Percentiles rank a stretch among this genome's conserved stretches.
phyloP scores from a whole-genome alignment of 2,797 vertebrate species.

The Paratrypauchen microcephalus region DNA sequence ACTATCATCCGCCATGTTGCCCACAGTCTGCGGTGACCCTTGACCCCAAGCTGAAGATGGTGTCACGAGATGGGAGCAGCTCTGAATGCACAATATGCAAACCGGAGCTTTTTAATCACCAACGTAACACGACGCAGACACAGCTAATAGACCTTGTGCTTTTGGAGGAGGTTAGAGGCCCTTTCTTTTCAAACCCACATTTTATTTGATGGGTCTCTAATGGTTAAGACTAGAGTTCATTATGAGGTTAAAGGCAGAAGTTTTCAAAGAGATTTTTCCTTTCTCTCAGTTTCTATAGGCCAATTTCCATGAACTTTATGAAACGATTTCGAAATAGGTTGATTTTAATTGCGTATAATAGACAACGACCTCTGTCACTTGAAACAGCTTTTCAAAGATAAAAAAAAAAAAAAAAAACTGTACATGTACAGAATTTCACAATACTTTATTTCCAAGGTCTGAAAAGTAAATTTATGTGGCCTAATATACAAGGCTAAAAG shows the following conservation, averaged over 20 bases:
- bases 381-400: not conserved
- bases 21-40: slow-evolving; percentile 45
- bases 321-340: not conserved
- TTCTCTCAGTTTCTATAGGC: not conserved
- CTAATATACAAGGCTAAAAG: not conserved
- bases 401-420: not conserved
- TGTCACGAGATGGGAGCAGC: slow-evolving; percentile 33
- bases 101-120: slow-evolving; percentile 31
- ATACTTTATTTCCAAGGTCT: not conserved
- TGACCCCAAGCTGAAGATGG: slow-evolving; percentile 42
- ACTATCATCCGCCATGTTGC: not conserved
- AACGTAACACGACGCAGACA: slow-evolving; percentile 31
- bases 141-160: slow-evolving; percentile 29
- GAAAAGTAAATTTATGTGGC: not conserved
- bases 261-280: slow-evolving; percentile 8
- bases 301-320: not conserved
- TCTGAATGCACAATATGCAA: slow-evolving; percentile 54
- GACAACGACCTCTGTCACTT: not conserved
- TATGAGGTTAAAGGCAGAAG: slow-evolving; percentile 20
- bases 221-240: slow-evolving; percentile 26
- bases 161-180: slow-evolving; percentile 40
- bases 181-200: slow-evolving; percentile 28
- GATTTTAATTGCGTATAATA: slow-evolving; percentile 5
- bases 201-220: slow-evolving; percentile 27
- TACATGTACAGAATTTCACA: not conserved